Evolutionary conservation across 2,797 vertebrate genomes (phyloP).

Genomic region (Pteropus rufus): DNA sequence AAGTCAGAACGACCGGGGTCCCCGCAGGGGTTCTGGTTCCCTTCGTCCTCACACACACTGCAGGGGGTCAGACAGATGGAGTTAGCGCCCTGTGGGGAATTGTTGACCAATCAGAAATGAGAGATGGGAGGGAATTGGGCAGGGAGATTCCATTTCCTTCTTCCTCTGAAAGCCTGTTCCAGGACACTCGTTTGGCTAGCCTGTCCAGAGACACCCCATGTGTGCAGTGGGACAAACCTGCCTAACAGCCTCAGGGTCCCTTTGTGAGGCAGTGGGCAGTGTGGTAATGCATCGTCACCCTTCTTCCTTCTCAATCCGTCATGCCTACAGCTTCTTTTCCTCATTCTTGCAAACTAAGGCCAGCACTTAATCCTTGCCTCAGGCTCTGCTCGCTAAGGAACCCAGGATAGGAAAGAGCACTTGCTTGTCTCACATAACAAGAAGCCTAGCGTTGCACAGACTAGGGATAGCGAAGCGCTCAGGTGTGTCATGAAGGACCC

Average conservation of each 20-base stretch:
- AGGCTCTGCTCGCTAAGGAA: neutral
- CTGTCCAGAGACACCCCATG: neutral
- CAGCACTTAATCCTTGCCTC: neutral
- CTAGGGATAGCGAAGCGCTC: too few relatives aligned
- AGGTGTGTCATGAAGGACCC: neutral
- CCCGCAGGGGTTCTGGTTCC: neutral
- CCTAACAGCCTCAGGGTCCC: neutral
- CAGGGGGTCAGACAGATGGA: too few relatives aligned
- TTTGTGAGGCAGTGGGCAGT: neutral
- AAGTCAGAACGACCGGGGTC: neutral
- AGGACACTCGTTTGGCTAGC: too few relatives aligned
- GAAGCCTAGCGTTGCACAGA: neutral
- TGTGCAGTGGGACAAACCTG: too few relatives aligned
- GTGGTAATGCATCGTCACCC: neutral
- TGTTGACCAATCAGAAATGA: neutral
- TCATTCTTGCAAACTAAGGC: neutral
- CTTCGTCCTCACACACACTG: accelerated
- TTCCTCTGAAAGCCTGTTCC: neutral
- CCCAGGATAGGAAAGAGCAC: neutral
- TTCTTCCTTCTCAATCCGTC: too few relatives aligned
- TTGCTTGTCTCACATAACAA: neutral
- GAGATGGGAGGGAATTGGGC: neutral
- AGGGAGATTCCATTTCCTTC: neutral
- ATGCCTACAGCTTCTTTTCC: accelerated
- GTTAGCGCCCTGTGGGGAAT: too few relatives aligned